Base-by-base conservation (phyloP, 2,797 vertebrate genomes). In the Rhincodon typus region DNA sequence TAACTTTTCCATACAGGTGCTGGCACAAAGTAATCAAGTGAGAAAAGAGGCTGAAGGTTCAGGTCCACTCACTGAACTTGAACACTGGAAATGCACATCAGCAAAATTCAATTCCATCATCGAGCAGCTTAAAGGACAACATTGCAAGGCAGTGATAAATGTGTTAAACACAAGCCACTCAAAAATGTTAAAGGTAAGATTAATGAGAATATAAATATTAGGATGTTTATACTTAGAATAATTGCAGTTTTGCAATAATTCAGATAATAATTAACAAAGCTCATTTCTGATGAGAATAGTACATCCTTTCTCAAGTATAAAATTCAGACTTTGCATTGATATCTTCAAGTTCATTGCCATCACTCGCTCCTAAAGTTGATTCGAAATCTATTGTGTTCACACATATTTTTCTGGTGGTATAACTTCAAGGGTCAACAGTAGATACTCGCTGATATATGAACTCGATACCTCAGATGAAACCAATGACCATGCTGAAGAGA, bases 71-170 rank as follows among this genome's bases (percentile, higher is more conserved):
- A 97, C 97, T 42, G 98, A 99, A 96, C 50, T 98, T 94, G 97
- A 98, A 84, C 97, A 98, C 94, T 99, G 98, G 98, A 98, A 98
- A 96, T 97, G 96, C 50, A 97, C 96, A 96, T 98, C 97, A 95
- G 97, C 97, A 96, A 98, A 97, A 96, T 97, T 98, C 96, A 98
- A 97, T 97, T 98, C 97, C 77, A 98, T 98, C 96, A 98, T 98
- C 0, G 97, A 97, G 66, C 98, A 99, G 96, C 97, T 98, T 96
- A 98, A 98, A 97, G 97, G 98, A 95, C 50, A 97, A 93, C 96
- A 97, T 94, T 98, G 98, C 96, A 98, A 97, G 96, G 96, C 98
- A 79, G 98, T 98, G 95, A 96, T 98, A 84, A 98, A 96, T 96
- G 97, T 98, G 96, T 97, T 99, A 93, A 97, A 97, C 77, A 96